Conservation (phyloP, 2,113 vertebrate species). For the Microtus oregoni region DNA sequence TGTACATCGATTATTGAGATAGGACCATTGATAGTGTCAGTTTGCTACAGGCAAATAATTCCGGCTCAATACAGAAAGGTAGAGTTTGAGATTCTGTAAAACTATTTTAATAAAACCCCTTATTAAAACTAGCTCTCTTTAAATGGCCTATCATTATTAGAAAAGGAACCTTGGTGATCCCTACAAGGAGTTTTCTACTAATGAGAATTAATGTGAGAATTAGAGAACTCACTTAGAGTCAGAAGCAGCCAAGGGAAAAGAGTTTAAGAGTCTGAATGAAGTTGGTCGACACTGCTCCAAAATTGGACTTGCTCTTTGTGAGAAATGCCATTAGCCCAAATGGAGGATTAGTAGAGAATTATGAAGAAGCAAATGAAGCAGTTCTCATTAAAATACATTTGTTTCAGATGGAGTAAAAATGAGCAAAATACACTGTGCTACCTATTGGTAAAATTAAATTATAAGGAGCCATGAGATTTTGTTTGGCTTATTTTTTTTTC, state of each 20-base stretch:
- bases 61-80: background rate
- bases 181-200: slow-evolving; percentile 44
- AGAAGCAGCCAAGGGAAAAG: slow-evolving; percentile 62
- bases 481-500: slow-evolving; percentile 21
- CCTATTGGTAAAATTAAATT: slow-evolving; percentile 27
- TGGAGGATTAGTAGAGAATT: slow-evolving; percentile 45
- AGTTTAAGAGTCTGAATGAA: slow-evolving; percentile 53
- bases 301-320: slow-evolving; percentile 43
- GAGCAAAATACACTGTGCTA: background rate
- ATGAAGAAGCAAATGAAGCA: slow-evolving; percentile 34
- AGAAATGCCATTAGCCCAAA: slow-evolving; percentile 44
- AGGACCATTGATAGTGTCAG: slow-evolving; percentile 4
- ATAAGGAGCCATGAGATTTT: background rate
- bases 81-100: slow-evolving; percentile 22
- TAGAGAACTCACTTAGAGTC: slow-evolving; percentile 57
- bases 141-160: slow-evolving; percentile 48
- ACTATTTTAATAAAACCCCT: slow-evolving; percentile 6
- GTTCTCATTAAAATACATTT: slow-evolving; percentile 36
- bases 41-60: background rate
- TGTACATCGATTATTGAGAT: slow-evolving; percentile 6
- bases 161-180: slow-evolving; percentile 38
- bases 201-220: slow-evolving; percentile 67
- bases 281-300: slow-evolving; percentile 17
- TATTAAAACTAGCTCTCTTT: background rate
- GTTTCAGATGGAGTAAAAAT: background rate